Evolutionary conservation across 2,888 invertebrate genomes (phyloP), one percentile per base, ranked within the genome.

Genomic region (Amphipyra berbera): DNA sequence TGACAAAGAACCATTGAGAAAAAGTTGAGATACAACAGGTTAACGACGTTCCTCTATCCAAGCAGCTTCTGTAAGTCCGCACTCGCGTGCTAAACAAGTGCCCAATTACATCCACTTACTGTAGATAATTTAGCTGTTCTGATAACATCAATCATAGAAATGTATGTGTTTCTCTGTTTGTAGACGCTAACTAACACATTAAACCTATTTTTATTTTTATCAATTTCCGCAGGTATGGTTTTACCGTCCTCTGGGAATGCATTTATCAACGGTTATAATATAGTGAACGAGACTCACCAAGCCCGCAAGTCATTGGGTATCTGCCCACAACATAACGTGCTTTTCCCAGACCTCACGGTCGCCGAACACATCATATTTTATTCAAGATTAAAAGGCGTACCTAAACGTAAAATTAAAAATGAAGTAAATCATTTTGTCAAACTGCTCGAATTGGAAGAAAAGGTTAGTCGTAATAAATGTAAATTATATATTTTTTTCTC

Each of bases 301-400:
- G 97, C 97, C 0, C 95, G 98, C n/a, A 95, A 95, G 72, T 97
- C 97, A 38, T 91, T 98, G 40, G 98, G 98, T 1, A 95, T 98
- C 30, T 98, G 98, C 90, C 98, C 98, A 0, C 98, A 98, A 83
- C 97, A 98, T 88, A 97, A 98, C 91, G 96, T 98, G 2, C 94
- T 98, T 14, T 98, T 98, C 88, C 97, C 97, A 44, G 97, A 97
- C 70, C 93, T 98, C 53, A 98, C 98, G 0, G 98, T 98, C 6
- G 95, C 96, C 10, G 98, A 98, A 88, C 98, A 98, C 88, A 95
- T 98, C 42, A 95, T 96, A 73, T 98, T 98, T 92, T 98, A 97
- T 85, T 96, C 97, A 64, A 96, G 96, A 81, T 91, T 98, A 81
- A 97, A 97, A 90, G 97, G 97, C 5, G 91, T 97, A 0, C 85